Evolutionary conservation across 2,113 vertebrate genomes (phyloP), one percentile per base, ranked within the genome.

Genomic region (Pagrus major): DNA sequence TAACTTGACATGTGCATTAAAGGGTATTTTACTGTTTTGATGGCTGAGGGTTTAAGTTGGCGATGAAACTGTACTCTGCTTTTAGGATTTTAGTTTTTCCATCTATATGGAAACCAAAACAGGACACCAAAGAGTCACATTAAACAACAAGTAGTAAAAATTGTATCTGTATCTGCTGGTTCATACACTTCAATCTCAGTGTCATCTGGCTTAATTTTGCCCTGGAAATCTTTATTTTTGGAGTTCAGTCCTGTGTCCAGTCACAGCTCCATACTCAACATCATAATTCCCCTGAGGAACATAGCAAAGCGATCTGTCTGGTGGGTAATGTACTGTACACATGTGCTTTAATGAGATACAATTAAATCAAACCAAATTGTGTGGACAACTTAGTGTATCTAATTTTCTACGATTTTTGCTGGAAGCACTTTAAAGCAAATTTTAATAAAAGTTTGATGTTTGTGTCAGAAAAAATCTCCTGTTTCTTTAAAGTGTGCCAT

Each of bases 311-410:
- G 59, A 88, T 85, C 85, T 75, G 81, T 86, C 83, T 81, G 79
- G 61, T 80, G 78, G 83, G 76, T 89, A 90, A 89, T 88, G 78
- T 85, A 84, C 74, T 88, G 78, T 81, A 77, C 74, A 81, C 78
- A 79, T 83, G 68, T 79, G 64, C 81, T 72, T 39, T 88, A 91
- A 92, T 86, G 83, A 85, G 83, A 90, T 80, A 81, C 51, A 86
- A 83, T 74, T 75, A 90, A 81, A 86, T 85, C 68, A 86, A 80
- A 31, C 37, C 75, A 80, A 76, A 88, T 41, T 88, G 61, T 83
- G 74, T 84, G 46, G 77, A 85, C 80, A 84, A 80, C 81, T 79
- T 47, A 41, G 29, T 76, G 72, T 76, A 69, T 85, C 73, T 79
- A 73, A 72, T 60, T 78, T 56, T 63, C 39, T 61, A 42, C n/a